phyloP scores from a whole-genome alignment of 2,797 vertebrate genomes.

The Poliocrania exsul region DNA sequence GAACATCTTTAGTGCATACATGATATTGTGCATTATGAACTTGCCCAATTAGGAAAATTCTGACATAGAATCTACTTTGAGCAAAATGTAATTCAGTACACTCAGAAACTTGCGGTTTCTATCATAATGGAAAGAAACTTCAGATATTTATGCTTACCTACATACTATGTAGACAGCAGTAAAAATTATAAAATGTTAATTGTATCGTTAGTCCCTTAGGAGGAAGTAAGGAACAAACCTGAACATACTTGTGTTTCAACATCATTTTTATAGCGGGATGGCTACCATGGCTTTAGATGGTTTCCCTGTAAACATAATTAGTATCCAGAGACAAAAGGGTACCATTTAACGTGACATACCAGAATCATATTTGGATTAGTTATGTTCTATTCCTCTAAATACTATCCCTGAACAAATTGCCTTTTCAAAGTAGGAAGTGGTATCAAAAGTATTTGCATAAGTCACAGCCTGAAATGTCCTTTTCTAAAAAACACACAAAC shows the following conservation, averaged over 20 bases:
- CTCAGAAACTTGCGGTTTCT: not conserved
- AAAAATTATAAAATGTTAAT: not conserved
- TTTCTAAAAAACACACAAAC: not conserved
- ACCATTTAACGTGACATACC: not conserved
- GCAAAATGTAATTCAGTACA: not conserved
- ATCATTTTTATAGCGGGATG: not conserved
- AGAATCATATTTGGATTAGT: not conserved
- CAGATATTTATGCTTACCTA: not conserved
- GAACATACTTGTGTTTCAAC: not conserved
- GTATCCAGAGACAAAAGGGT: not conserved
- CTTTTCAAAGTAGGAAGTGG: not conserved
- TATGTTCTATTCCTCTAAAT: not conserved
- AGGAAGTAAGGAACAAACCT: not conserved
- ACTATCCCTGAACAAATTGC: not conserved
- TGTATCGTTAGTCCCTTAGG: fast-evolving
- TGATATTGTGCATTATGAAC: not conserved
- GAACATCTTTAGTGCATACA: not conserved
- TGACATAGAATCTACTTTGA: not conserved
- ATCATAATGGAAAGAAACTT: not conserved
- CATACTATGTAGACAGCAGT: not conserved
- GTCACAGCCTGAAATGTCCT: not conserved
- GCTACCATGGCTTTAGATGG: not conserved
- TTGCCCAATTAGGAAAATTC: not conserved
- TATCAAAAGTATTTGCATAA: not conserved
- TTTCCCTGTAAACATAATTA: not conserved